Conservation (phyloP, 1,140 invertebrate species). For the Caenorhabditis inopinata region DNA sequence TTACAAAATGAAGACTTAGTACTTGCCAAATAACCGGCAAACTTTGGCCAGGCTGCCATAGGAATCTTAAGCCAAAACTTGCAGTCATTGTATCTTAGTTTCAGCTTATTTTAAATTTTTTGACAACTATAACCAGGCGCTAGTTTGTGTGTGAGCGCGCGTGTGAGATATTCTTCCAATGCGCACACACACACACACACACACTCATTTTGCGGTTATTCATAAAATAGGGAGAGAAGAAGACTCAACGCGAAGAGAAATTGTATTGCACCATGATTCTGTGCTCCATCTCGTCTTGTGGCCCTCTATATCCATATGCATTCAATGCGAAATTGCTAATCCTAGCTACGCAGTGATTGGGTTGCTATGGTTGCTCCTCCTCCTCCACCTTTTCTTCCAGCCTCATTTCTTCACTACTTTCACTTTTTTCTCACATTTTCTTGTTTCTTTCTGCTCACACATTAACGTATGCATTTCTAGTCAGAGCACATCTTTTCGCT, state of each 20-base stretch:
- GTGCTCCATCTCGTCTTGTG: background rate
- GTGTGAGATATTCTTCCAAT: background rate
- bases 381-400: too few relatives aligned
- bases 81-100: too few relatives aligned
- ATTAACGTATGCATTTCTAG: too few relatives aligned
- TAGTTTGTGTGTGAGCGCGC: background rate
- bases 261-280: slow-evolving; percentile 22
- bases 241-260: background rate
- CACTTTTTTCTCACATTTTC: background rate
- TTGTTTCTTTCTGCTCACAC: background rate
- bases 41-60: too few relatives aligned
- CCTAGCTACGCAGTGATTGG: slow-evolving; percentile 18
- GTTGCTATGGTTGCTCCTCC: background rate
- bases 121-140: background rate
- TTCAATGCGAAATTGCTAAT: background rate
- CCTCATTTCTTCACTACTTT: background rate
- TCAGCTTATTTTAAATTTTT: too few relatives aligned
- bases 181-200: too few relatives aligned
- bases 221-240: background rate
- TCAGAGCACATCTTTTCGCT: background rate
- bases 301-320: background rate
- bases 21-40: too few relatives aligned
- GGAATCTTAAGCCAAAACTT: too few relatives aligned
- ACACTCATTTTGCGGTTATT: slow-evolving; percentile 31
- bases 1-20: too few relatives aligned